Evolutionary conservation across 1,140 invertebrate species (phyloP), one percentile per base, ranked within the genome.

Genomic region (Lepidurus arcticus): DNA sequence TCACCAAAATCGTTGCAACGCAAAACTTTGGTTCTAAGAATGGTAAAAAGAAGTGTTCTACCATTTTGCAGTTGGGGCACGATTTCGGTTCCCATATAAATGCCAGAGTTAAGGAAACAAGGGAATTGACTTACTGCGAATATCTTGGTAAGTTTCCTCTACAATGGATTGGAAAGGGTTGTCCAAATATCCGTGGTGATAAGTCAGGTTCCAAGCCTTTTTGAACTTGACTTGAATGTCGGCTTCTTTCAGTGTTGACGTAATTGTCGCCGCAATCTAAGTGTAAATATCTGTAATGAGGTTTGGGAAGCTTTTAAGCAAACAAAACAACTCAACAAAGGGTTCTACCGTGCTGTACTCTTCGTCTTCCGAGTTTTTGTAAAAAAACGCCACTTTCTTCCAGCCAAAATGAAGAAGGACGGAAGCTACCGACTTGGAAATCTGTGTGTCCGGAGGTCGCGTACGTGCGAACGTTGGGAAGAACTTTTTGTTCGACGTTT

Each of bases 401-500:
- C 86, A 87, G 6, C 82, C 91, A 83, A 94, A 95, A 34, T 89
- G 88, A 47, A 89, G 85, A 24, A 96, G 85, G 8, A 95, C 88
- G 1, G 94, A 91, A 16, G 92, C 90, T 0, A 96, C 93, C 0
- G 93, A 94, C 83, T 94, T 93, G 9, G 93, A 95, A 73, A 97
- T 96, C 84, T 96, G 94, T 21, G 92, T 94, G 82, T 96, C 94
- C 0, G 96, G 95, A 0, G 96, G 96, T 74, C 93, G 88, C 0
- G 95, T 98, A 76, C 97, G 87, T 0, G 94, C 93, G 84, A 98
- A 98, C 4, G 96, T 98, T 13, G 95, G 90, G 85, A 95, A 98
- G 80, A 92, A 89, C 11, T 84, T 85, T 84, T 97, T 97, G 84
- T 96, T 91, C 6, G 93, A 95, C 34, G 92, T 93, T 82, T 93